A percentile compares a stretch with the other conserved stretches of the same genome.
These are phyloP conservation scores for Euplexia lucipara DNA, from an alignment of 2,888 invertebrate genomes.

Conservation along the genomic window DNA sequence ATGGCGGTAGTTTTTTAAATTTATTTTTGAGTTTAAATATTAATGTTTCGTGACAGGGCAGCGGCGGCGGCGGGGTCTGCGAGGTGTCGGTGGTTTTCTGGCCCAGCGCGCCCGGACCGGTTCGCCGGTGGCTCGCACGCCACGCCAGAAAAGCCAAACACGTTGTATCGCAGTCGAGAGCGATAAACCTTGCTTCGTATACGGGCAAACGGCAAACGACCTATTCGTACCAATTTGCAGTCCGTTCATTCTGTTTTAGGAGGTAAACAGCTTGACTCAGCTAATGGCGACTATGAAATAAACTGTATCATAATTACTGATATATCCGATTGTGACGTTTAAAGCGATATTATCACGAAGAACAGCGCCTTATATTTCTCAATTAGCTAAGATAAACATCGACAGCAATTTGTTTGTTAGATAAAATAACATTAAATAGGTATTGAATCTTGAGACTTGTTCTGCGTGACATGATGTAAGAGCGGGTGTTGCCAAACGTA, in stretches of 20 bases:
- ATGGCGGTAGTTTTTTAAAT: conserved; percentile 80
- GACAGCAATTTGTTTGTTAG: conserved; percentile 52
- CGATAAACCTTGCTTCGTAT: conserved; percentile 86
- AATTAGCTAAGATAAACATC: conserved; percentile 61
- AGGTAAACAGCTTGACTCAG: conserved; percentile 59
- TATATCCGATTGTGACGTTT: conserved; percentile 36
- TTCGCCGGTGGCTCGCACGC: conserved; percentile 83
- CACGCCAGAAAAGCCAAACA: conserved; percentile 84
- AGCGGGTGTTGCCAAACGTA: too few relatives aligned
- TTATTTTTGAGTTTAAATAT: conserved; percentile 85
- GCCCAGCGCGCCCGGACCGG: conserved; percentile 88
- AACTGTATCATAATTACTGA: conserved; percentile 66
- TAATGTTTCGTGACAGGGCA: conserved; percentile 90
- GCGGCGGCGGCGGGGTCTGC: conserved; percentile 78
- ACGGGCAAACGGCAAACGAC: conserved; percentile 83
- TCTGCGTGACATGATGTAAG: conserved; percentile 32
- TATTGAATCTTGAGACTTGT: conserved; percentile 42
- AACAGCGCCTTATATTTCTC: conserved; percentile 46
- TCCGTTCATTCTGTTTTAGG: conserved; percentile 70
- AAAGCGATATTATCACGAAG: conserved; percentile 32
- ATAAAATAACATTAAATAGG: conserved; percentile 51
- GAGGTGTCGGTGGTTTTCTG: conserved; percentile 90
- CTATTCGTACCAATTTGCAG: conserved; percentile 87
- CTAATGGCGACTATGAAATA: conserved; percentile 64
- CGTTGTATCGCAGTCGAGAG: conserved; percentile 81